Conservation (phyloP, 2,888 invertebrate genomes). For the Tiphia femorata region DNA sequence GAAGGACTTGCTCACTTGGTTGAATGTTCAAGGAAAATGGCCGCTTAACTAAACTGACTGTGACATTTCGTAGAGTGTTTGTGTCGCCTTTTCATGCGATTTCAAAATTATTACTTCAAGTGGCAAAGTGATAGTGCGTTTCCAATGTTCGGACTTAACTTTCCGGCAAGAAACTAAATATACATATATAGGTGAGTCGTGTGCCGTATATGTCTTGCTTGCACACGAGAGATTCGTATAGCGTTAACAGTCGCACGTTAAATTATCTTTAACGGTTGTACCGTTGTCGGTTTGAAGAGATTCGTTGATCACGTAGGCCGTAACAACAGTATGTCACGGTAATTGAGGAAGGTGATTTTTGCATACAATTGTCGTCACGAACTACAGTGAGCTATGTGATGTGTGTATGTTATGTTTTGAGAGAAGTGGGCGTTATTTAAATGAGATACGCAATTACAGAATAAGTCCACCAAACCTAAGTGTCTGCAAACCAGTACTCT, state of each 20-base stretch:
- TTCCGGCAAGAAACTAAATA: conserved; percentile 19
- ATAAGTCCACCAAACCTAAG: neutral
- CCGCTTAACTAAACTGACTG: conserved; percentile 55
- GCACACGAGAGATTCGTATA: conserved; percentile 25
- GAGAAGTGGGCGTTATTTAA: conserved; percentile 49
- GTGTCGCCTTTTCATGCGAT: conserved; percentile 44
- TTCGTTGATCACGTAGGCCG: too few relatives aligned
- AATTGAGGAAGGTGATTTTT: too few relatives aligned
- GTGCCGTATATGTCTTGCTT: conserved; percentile 16
- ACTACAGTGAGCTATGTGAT: too few relatives aligned
- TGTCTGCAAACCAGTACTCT: too few relatives aligned
- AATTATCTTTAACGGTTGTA: conserved; percentile 8
- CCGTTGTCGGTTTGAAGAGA: neutral
- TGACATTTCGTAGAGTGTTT: conserved; percentile 60
- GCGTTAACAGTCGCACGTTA: conserved; percentile 20
- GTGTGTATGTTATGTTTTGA: conserved; percentile 18
- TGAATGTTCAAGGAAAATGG: conserved; percentile 59
- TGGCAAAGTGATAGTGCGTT: conserved; percentile 34
- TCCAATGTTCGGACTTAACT: conserved; percentile 23
- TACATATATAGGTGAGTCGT: conserved; percentile 5
- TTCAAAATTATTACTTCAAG: conserved; percentile 38
- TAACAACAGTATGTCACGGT: too few relatives aligned
- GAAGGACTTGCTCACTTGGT: conserved; percentile 35
- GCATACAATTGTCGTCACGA: too few relatives aligned
- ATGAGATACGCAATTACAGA: conserved; percentile 30